Base-by-base conservation (phyloP, 2,797 vertebrate genomes). In the Borostomias antarcticus region DNA sequence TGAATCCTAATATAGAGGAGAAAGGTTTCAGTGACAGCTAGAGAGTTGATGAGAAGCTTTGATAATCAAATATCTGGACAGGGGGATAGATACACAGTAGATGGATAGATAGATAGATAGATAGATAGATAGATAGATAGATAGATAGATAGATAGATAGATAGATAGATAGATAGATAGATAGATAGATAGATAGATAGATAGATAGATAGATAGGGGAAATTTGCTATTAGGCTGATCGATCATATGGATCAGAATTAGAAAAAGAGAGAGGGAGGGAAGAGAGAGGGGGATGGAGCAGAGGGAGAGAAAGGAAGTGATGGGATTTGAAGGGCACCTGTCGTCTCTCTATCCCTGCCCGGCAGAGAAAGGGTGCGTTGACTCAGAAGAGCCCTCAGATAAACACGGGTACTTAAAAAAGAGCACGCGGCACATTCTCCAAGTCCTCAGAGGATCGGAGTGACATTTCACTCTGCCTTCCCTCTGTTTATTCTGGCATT, bases 401-500 rank as follows among this genome's bases (percentile, higher is more conserved):
- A 78, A 86, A 84, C 78, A 83, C 15, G 59, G 58, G 32, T 70
- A 70, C 80, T 79, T 75, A 77, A 77, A 86, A 73, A 74, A 69
- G 79, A 81, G 82, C 73, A 73, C 28, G 23, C 58, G 47, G 51
- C 69, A 53, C 76, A 70, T 76, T 73, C 73, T 62, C 76, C 75
- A 69, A 80, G 75, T 82, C 84, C 81, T 74, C 32, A 25, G 82
- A 86, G 82, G 77, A 78, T 69, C 32, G 37, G 47, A 35, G 57
- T 82, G 82, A 84, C 86, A 89, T 90, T 90, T 89, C 74, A 79
- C 76, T 89, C 74, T 23, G 37, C 69, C 71, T 65, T 30, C 26
- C 68, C 74, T 75, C 82, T 70, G 76, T 79, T 81, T 61, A 57
- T 77, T 79, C 74, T 86, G 80, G 81, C 87, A 86, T 89, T 89